Evolutionary conservation across 2,797 vertebrate genomes (phyloP), one percentile per base, ranked within the genome.

Genomic region (Urocyon cinereoargenteus): DNA sequence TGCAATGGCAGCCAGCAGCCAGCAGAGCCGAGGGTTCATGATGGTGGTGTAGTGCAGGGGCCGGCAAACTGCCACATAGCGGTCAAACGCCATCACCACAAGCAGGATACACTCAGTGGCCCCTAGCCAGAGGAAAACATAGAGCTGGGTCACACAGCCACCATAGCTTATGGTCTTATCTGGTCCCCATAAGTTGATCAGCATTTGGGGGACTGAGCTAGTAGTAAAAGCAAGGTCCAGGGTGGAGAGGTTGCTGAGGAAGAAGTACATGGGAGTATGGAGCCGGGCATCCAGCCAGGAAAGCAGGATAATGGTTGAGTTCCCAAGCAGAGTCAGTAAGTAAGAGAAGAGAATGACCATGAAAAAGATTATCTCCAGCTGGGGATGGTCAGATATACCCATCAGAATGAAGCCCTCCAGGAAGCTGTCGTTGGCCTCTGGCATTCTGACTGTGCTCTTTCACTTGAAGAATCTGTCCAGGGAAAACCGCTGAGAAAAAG

Each of bases 101-200:
- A 98, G 94, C 51, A 98, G 84, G 55, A 98, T 97, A 70, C 96
- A 94, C 70, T 98, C 98, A 1, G 97, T 97, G n/a, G 97, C 96
- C 79, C 97, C 98, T 10, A 98, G 51, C 91, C 92, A 97, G 59
- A 98, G 2, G 36, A 98, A 98, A 18, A 85, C 97, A 24, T 97
- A 98, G 6, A 98, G 96, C 3, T 98, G 98, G n/a, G 77, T 96
- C 55, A 97, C 81, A 19, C 97, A 97, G 59, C 97, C 97, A 6
- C 90, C 97, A 2, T 96, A 97, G 95, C 93, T 98, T 82, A 98
- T 97, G 16, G 87, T 97, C 94, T 98, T 97, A 59, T 96, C 93
- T 75, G 97, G 81, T 0, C 97, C 96, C 95, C 92, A 90, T 24
- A 98, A 64, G 14, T 97, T 98, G 66, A 86, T 53, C 5, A 98